A percentile compares a stretch with the other conserved stretches of the same genome.
Conservation (phyloP, 2,797 vertebrate genomes). For the Acanthis flammea region DNA sequence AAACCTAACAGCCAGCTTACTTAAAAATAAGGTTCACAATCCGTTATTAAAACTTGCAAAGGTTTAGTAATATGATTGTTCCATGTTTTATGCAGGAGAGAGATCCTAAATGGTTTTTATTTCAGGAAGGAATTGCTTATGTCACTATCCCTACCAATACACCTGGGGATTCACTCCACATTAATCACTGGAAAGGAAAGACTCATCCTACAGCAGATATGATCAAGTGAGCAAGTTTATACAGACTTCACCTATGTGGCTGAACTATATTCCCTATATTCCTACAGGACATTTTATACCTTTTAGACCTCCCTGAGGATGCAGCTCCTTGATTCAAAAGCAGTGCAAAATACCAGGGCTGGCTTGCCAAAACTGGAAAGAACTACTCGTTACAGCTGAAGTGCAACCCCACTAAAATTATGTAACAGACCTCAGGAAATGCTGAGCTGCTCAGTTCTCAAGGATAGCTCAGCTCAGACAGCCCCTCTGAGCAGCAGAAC, state of each 20-base stretch:
- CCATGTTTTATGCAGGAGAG: background rate
- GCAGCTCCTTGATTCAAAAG: background rate
- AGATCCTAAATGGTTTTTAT: background rate
- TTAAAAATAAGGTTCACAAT: background rate
- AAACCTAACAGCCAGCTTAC: background rate
- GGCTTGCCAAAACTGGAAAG: background rate
- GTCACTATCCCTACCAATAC: background rate
- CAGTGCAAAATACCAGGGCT: background rate
- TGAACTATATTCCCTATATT: background rate
- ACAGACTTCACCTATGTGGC: fast-evolving
- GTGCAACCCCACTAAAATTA: background rate
- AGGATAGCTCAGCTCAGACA: background rate
- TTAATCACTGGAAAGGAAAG: background rate
- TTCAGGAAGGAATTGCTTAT: background rate
- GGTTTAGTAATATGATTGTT: background rate
- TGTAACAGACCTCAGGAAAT: background rate
- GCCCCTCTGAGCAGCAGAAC: background rate
- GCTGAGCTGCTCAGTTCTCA: background rate
- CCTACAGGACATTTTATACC: background rate
- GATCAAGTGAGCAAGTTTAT: background rate
- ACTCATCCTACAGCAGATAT: background rate
- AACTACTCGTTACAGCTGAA: background rate
- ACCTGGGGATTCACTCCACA: background rate
- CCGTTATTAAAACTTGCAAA: background rate
- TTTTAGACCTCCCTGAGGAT: background rate